phyloP scores from a whole-genome alignment of 1,140 invertebrate genomes.

The Ceratitis capitata region DNA sequence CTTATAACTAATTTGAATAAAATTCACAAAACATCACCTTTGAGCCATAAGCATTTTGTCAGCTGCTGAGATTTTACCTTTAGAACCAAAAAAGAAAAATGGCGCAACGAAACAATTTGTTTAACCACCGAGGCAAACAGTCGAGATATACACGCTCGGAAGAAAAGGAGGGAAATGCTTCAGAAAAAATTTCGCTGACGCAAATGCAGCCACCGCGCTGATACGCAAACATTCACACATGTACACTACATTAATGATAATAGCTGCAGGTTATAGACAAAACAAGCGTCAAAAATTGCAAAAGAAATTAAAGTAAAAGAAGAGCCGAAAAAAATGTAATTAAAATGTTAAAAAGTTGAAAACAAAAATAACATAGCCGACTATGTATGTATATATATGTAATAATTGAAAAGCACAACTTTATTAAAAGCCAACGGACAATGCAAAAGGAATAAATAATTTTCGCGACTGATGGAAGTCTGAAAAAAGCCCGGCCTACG shows the following conservation, averaged over 20 bases:
- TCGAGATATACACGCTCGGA: too few species aligned
- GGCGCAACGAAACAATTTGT: too few species aligned
- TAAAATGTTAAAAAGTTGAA: slow-evolving; percentile 4
- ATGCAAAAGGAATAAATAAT: background rate
- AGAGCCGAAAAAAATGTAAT: slow-evolving; percentile 2
- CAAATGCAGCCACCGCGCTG: background rate
- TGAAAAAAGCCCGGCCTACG: background rate
- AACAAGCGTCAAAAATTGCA: background rate
- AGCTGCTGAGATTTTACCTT: too few species aligned
- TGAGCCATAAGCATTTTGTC: too few species aligned
- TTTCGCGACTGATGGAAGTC: background rate
- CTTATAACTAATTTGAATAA: too few species aligned
- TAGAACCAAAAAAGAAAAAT: too few species aligned
- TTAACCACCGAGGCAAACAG: too few species aligned
- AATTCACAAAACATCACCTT: too few species aligned
- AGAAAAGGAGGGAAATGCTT: too few species aligned
- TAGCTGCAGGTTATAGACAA: slow-evolving; percentile 1
- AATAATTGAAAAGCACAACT: background rate
- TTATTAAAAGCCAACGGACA: background rate
- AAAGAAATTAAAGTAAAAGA: background rate
- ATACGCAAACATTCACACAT: background rate
- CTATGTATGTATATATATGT: too few species aligned
- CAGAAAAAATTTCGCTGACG: background rate
- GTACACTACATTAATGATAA: background rate
- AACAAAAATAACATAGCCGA: background rate